These are phyloP conservation scores for Phymanthus crucifer DNA, from an alignment of 92 coral and sea anemone species.

Conservation along the genomic window DNA sequence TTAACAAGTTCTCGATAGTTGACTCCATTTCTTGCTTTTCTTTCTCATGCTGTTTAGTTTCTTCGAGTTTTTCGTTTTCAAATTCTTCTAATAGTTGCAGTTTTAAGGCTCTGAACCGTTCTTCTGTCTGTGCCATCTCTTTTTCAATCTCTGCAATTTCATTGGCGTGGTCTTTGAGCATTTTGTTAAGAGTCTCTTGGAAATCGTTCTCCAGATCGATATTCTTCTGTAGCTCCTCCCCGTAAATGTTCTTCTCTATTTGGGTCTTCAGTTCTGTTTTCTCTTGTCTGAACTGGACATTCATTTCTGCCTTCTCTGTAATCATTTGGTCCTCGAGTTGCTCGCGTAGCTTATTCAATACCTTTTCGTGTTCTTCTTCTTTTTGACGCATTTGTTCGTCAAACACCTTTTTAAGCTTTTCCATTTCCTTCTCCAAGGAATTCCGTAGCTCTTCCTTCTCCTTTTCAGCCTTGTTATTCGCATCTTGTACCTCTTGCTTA, in stretches of 20 bases:
- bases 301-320: slow-evolving; percentile 42
- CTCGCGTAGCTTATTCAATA: slow-evolving; percentile 20
- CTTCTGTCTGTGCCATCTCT: slow-evolving; percentile 61
- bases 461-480: slow-evolving; percentile 38
- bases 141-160: slow-evolving; percentile 69
- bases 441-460: slow-evolving; percentile 61
- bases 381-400: slow-evolving; percentile 45
- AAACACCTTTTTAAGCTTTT: slow-evolving; percentile 48
- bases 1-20: slow-evolving; percentile 72
- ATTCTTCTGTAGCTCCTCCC: slow-evolving; percentile 62
- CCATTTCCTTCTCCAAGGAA: slow-evolving; percentile 53
- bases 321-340: slow-evolving; percentile 39
- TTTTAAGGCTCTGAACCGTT: slow-evolving; percentile 54
- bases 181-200: slow-evolving; percentile 63
- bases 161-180: slow-evolving; percentile 55
- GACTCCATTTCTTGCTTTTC: slow-evolving; percentile 61
- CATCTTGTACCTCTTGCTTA: slow-evolving; percentile 34
- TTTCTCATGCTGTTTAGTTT: slow-evolving; percentile 41
- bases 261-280: slow-evolving; percentile 50
- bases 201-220: slow-evolving; percentile 63
- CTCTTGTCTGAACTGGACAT: slow-evolving; percentile 47
- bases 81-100: slow-evolving; percentile 45
- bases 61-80: slow-evolving; percentile 57
- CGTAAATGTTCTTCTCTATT: slow-evolving; percentile 49
- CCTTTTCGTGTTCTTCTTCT: slow-evolving; percentile 41